phyloP scores from a whole-genome alignment of 2,797 vertebrate species.

The Microcaecilia unicolor region DNA sequence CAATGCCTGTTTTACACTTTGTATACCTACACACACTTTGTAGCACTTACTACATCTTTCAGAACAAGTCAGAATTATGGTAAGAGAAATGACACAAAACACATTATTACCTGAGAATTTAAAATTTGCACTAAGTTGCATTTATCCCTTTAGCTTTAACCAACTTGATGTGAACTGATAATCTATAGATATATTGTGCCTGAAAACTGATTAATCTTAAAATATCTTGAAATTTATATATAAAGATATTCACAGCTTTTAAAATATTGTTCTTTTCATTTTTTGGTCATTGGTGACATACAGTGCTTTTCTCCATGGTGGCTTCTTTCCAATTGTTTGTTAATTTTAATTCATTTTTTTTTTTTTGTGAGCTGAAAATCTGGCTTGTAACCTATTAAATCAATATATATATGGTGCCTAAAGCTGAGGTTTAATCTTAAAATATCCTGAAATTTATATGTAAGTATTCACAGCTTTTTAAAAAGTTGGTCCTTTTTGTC shows the following conservation, averaged over 20 bases:
- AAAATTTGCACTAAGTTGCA: slow-evolving; percentile 26
- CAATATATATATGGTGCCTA: no score
- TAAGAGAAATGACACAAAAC: slow-evolving; percentile 14
- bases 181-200: no score
- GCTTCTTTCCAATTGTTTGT: slow-evolving; percentile 9
- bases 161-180: slow-evolving; percentile 20
- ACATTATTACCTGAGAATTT: slow-evolving; percentile 21
- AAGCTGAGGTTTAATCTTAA: slow-evolving; percentile 8
- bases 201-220: slow-evolving; percentile 8
- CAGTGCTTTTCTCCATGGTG: slow-evolving; percentile 3
- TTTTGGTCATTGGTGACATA: slow-evolving; percentile 11
- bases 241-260: no score
- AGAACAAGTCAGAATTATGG: slow-evolving; percentile 6
- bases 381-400: no score
- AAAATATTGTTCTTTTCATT: not conserved
- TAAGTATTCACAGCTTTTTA: no score
- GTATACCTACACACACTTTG: no score
- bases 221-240: not conserved
- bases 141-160: slow-evolving; percentile 31
- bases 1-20: no score
- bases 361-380: no score
- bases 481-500: slow-evolving; percentile 1
- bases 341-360: no score
- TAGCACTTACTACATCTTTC: slow-evolving; percentile 8
- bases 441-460: not conserved